Percentiles rank a stretch among this genome's conserved stretches.
These are phyloP conservation scores for Sapajus apella DNA, from an alignment of 2,113 vertebrate species.

Conservation along the genomic window DNA sequence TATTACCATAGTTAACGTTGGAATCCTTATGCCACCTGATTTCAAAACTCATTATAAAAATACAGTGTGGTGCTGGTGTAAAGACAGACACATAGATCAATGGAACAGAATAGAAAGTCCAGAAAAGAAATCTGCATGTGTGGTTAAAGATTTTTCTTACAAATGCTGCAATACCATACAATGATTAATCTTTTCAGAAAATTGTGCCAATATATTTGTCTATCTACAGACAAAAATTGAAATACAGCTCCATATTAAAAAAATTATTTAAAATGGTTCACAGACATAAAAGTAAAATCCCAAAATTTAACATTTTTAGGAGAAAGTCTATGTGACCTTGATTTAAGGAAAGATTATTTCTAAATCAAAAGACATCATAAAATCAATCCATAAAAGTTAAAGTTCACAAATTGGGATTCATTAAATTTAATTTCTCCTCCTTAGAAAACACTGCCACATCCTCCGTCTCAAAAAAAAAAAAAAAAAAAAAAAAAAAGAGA, in stretches of 20 bases:
- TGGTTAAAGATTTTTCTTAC: not conserved
- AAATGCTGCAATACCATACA: not conserved
- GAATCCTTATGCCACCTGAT: not conserved
- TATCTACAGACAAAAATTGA: not conserved
- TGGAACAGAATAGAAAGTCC: not conserved
- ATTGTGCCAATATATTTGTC: not conserved
- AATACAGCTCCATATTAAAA: not conserved
- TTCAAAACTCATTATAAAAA: not conserved
- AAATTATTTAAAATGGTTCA: not conserved
- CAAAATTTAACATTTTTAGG: not conserved
- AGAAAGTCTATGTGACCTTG: not conserved
- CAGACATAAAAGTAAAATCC: not conserved
- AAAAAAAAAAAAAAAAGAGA: not conserved
- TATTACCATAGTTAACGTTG: not conserved
- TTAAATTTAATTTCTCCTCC: slow-evolving; percentile 4
- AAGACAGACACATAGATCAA: not conserved
- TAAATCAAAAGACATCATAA: not conserved
- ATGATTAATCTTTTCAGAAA: not conserved
- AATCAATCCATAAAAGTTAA: not conserved
- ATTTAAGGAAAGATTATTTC: slow-evolving; percentile 10
- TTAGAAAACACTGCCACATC: not conserved
- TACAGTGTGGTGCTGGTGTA: not conserved
- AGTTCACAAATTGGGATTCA: not conserved
- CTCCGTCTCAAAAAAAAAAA: not conserved
- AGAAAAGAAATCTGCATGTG: not conserved